phyloP scores from a whole-genome alignment of 2,888 invertebrate genomes.

The Drosophila paramelanica region DNA sequence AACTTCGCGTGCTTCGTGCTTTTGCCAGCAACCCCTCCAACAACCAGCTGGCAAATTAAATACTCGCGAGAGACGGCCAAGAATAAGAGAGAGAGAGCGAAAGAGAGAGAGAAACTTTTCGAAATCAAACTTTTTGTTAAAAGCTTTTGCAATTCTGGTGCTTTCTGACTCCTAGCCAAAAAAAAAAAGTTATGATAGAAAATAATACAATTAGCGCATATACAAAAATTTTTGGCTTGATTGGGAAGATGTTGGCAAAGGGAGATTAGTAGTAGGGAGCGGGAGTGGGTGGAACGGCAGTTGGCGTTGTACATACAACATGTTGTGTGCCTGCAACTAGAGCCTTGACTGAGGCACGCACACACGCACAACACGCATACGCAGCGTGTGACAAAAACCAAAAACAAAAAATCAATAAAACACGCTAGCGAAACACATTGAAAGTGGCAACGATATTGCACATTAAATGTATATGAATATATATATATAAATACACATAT shows the following conservation, averaged over 20 bases:
- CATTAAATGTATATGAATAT: slow-evolving; percentile 5
- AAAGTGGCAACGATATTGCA: slow-evolving; percentile 42
- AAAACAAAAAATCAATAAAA: slow-evolving; percentile 52
- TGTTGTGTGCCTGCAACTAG: slow-evolving; percentile 34
- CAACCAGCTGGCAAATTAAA: slow-evolving; percentile 25
- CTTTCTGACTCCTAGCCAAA: slow-evolving; percentile 44
- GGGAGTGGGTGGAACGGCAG: background rate
- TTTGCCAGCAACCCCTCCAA: slow-evolving; percentile 14
- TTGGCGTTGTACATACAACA: slow-evolving; percentile 1
- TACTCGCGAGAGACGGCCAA: slow-evolving; percentile 1
- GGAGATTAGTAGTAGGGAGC: background rate
- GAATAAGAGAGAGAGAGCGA: slow-evolving; percentile 7
- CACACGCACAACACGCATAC: slow-evolving; percentile 42
- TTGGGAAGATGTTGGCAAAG: slow-evolving; percentile 16
- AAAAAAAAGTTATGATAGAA: slow-evolving; percentile 49
- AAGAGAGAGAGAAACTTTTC: slow-evolving; percentile 18
- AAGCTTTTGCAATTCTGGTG: slow-evolving; percentile 45
- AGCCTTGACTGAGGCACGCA: slow-evolving; percentile 36
- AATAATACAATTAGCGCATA: slow-evolving; percentile 57
- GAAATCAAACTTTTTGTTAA: slow-evolving; percentile 21
- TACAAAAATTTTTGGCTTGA: slow-evolving; percentile 45
- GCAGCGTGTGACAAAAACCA: slow-evolving; percentile 50
- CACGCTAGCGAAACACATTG: slow-evolving; percentile 33
- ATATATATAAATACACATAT: slow-evolving; percentile 7
- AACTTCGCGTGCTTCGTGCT: slow-evolving; percentile 24